Evolutionary conservation across 1,140 invertebrate genomes (phyloP).

Genomic region (Drosophila grimshawi): DNA sequence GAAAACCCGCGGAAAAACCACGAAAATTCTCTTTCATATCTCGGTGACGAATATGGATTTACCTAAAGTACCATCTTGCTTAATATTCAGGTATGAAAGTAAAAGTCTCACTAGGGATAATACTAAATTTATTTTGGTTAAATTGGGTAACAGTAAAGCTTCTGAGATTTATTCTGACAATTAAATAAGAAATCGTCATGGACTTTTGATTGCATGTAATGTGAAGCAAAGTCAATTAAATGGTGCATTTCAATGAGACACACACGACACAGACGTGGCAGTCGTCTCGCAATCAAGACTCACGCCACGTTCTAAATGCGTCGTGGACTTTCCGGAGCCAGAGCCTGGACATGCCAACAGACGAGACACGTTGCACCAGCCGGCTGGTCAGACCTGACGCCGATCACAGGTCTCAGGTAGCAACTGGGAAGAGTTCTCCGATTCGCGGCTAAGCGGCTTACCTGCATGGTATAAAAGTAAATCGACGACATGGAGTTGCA

Average conservation of each 20-base stretch:
- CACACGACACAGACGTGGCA: slow-evolving; percentile 15
- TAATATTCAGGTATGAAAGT: background rate
- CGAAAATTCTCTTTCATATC: slow-evolving; percentile 63
- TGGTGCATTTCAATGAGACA: slow-evolving; percentile 35
- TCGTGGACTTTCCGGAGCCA: slow-evolving; percentile 27
- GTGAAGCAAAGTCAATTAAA: slow-evolving; percentile 39
- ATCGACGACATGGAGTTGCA: slow-evolving; percentile 29
- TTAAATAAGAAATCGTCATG: background rate
- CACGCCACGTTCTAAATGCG: slow-evolving; percentile 46
- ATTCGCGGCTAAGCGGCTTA: slow-evolving; percentile 33
- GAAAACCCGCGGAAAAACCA: slow-evolving; percentile 79
- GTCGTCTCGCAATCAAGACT: slow-evolving; percentile 55
- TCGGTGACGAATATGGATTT: slow-evolving; percentile 9
- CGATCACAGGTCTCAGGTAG: slow-evolving; percentile 50
- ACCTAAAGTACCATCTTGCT: slow-evolving; percentile 43
- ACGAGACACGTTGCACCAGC: slow-evolving; percentile 25
- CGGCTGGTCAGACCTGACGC: slow-evolving; percentile 33
- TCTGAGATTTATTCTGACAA: background rate
- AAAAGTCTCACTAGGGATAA: background rate
- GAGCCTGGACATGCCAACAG: slow-evolving; percentile 16
- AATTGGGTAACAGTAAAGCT: background rate
- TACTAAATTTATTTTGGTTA: background rate
- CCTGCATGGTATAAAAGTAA: slow-evolving; percentile 68
- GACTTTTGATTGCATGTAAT: background rate
- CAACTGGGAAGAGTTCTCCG: slow-evolving; percentile 18